Base-by-base conservation (phyloP, 2,888 invertebrate species). In the Stenolophus ochropezus region DNA sequence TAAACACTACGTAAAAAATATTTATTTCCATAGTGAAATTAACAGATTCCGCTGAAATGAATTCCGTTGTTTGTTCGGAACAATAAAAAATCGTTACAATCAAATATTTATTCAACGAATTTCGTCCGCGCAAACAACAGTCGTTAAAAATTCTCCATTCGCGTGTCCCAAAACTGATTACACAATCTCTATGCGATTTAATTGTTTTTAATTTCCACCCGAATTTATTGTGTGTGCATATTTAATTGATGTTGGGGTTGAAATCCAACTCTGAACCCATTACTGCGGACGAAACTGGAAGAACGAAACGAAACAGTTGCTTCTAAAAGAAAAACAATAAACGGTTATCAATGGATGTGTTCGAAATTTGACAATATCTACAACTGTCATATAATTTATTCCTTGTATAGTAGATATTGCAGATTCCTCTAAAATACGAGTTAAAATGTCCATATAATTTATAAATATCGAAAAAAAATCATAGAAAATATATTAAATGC, bases 31-130 rank as follows among this genome's bases (percentile, higher is more conserved):
- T 27, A 69, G 33, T 33, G 16, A 18, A 69, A 69, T 69, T 69
- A 69, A 69, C 65, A 33, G 33, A 69, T 61, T 33, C 65, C 65
- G 33, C 8, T 69, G 61, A 33, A 69, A 69, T 65, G 23, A 33
- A 65, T 16, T 61, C 61, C 61, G 23, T 61, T 65, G 33, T 65
- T 65, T 65, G 27, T 65, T 33, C 65, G 18, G 18, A 33, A 69
- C 65, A 69, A 69, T 69, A 69, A 69, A 69, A 58, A 69, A 69
- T 69, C 65, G 65, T 69, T 69, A 69, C 65, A 69, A 33, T 69
- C 65, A 69, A 69, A 69, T 69, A 69, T 69, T 69, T 69, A 33
- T 69, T 33, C 65, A 69, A 69, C 65, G 65, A 69, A 69, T 69
- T 33, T 69, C 27, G 65, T 69, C 33, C 65, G 65, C 21, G 61